Percentiles rank a stretch among this genome's conserved stretches.
Conservation (phyloP, 2,888 invertebrate genomes). For the Melikaiella ostensackeni region DNA sequence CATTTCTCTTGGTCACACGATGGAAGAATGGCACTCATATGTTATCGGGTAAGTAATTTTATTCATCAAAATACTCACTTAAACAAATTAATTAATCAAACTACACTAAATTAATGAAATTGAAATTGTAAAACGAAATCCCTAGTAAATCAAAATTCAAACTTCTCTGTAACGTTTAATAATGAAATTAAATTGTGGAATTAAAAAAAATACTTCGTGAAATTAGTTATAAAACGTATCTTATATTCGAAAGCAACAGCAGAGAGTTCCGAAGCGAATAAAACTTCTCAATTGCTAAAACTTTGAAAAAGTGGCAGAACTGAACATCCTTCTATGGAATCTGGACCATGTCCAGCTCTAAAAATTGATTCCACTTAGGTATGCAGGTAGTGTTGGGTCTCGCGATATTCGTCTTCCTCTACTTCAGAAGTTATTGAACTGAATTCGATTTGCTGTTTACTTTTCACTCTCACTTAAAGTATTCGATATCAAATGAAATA, state of each 20-base stretch:
- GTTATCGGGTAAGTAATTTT: slow-evolving; percentile 86
- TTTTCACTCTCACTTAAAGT: neutral
- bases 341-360: slow-evolving; percentile 24
- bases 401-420: slow-evolving; percentile 1
- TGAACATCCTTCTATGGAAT: slow-evolving; percentile 23
- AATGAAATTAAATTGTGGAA: too few relatives aligned
- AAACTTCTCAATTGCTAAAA: slow-evolving; percentile 8
- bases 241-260: neutral
- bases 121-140: too few relatives aligned
- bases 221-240: too few relatives aligned
- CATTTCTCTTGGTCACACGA: slow-evolving; percentile 99
- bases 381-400: slow-evolving; percentile 4
- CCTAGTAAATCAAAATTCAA: too few relatives aligned
- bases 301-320: neutral
- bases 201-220: too few relatives aligned
- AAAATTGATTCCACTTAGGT: slow-evolving; percentile 21
- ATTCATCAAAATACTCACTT: neutral
- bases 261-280: neutral
- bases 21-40: slow-evolving; percentile 98
- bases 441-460: neutral
- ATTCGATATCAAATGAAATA: neutral
- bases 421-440: slow-evolving; percentile 9
- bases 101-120: too few relatives aligned
- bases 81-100: neutral
- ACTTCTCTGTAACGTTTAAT: too few relatives aligned